phyloP scores from a whole-genome alignment of 2,797 vertebrate species.

The Cuculus canorus region DNA sequence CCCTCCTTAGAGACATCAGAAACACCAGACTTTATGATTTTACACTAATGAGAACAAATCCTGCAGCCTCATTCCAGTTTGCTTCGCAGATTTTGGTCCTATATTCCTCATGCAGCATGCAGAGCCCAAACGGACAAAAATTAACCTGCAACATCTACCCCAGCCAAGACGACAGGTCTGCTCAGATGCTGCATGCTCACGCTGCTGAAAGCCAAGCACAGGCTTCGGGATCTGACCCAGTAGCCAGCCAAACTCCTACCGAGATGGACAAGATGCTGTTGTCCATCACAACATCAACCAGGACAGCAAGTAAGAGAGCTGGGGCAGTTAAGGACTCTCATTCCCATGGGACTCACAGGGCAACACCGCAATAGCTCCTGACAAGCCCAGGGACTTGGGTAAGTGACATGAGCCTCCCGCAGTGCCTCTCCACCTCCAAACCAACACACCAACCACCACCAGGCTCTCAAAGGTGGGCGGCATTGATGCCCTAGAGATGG shows the following conservation, averaged over 20 bases:
- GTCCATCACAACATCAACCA: too few relatives aligned
- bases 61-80: not conserved
- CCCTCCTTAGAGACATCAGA: slow-evolving; percentile 11
- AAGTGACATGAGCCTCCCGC: not conserved
- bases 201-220: accelerated
- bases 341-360: not conserved
- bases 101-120: not conserved
- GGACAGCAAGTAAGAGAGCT: not conserved
- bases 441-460: not conserved
- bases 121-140: not conserved
- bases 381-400: not conserved
- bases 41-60: slow-evolving; percentile 61
- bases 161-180: not conserved
- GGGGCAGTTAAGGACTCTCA: not conserved
- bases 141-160: not conserved
- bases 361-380: not conserved
- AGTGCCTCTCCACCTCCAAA: not conserved
- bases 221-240: not conserved
- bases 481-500: not conserved
- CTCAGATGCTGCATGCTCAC: accelerated
- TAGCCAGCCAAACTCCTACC: not conserved
- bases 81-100: not conserved
- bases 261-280: not conserved
- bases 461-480: not conserved
- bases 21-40: slow-evolving; percentile 47